Conservation (phyloP, 2,888 invertebrate species). For the Lycophotia porphyrea region DNA sequence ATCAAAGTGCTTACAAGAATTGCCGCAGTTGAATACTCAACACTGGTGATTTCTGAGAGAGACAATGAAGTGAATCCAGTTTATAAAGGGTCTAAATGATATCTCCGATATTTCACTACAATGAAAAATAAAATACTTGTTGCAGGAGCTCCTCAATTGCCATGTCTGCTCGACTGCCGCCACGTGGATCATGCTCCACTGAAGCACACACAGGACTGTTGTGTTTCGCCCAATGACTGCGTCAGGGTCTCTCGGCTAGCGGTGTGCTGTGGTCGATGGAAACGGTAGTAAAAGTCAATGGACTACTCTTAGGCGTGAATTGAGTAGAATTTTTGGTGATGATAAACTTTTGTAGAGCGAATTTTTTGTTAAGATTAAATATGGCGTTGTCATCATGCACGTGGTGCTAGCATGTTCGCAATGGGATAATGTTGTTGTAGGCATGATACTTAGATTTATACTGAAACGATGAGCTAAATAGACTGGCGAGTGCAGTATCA, state of each 20-base stretch:
- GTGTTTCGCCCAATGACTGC: slow-evolving; percentile 68
- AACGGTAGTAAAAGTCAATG: slow-evolving; percentile 64
- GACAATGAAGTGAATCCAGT: background rate
- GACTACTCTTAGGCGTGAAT: slow-evolving; percentile 32
- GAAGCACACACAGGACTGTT: slow-evolving; percentile 69
- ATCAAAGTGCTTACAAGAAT: background rate
- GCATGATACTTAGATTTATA: background rate
- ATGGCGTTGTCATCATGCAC: slow-evolving; percentile 7
- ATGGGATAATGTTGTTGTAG: background rate
- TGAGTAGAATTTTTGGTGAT: slow-evolving; percentile 6
- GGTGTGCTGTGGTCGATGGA: slow-evolving; percentile 42
- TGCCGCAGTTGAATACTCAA: background rate
- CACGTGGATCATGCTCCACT: slow-evolving; percentile 79
- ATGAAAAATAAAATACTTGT: background rate
- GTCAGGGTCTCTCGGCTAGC: slow-evolving; percentile 50
- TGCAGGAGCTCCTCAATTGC: slow-evolving; percentile 9
- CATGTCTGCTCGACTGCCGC: slow-evolving; percentile 57
- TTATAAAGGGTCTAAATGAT: background rate
- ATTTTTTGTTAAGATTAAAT: background rate
- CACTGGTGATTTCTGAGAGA: too few relatives aligned
- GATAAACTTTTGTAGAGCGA: background rate
- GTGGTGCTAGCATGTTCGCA: background rate
- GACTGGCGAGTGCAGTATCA: background rate
- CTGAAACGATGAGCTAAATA: background rate
- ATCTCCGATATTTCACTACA: background rate